Evolutionary conservation across 2,888 invertebrate species (phyloP), one percentile per base, ranked within the genome.

Genomic region (Shargacucullia verbasci): DNA sequence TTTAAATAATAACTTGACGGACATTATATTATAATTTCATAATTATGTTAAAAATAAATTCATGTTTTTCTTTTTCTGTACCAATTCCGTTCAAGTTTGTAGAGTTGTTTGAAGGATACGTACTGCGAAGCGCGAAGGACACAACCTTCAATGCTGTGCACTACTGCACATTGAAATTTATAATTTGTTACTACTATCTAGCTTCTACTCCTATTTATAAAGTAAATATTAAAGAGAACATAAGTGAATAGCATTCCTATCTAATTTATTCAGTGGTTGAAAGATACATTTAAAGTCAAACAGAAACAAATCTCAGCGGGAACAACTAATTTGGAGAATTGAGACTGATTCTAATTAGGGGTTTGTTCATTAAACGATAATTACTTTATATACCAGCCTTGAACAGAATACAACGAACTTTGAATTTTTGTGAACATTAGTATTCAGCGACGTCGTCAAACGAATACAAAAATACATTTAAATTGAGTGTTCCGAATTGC

Each of bases 321-420:
- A 64, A 40, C 55, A 48, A 34, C 41, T 53, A 61, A 56, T 69
- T 45, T 38, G 27, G 41, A 34, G 49, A 64, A 61, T 60, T 48
- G 60, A 58, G 55, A 58, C 53, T 54, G 62, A 58, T 59, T 66
- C 53, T 57, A 55, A 75, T 71, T 67, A 55, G 39, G 9, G 54
- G 54, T 61, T 52, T 65, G 64, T 75, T 75, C 57, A 71, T 67
- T 57, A 68, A 59, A 59, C 44, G 60, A 60, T 55, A 63, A 61
- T 73, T 46, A 55, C 44, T 64, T 73, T 67, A 52, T 71, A 54
- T 41, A 56, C 53, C 44, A 52, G 44, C 52, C 53, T 60, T 55
- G 60, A 50, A 61, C 59, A 55, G 57, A 70, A 64, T 59, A 53
- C 55, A 57, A 49, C 40, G 37, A 20, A 55, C 39, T 57, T 54